Conservation (phyloP, 1,140 invertebrate species). For the Drosophila ambigua region DNA sequence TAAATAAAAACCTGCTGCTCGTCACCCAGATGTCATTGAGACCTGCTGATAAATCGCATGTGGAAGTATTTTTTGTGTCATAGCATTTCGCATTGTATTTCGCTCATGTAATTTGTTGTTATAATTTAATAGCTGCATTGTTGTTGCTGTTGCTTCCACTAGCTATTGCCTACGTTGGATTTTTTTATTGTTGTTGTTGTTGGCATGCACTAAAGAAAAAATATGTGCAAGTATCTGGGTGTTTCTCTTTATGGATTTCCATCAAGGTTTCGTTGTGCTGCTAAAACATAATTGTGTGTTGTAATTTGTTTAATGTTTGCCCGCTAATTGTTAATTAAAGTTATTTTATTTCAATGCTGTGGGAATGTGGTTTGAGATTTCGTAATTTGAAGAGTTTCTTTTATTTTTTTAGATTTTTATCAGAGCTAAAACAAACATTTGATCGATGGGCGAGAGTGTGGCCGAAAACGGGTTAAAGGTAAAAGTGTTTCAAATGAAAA, state of each 20-base stretch:
- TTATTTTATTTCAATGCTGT: constrained; percentile 17
- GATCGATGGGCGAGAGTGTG: background rate
- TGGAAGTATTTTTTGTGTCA: constrained; percentile 41
- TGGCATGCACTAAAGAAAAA: background rate
- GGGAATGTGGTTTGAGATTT: background rate
- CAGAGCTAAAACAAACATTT: background rate
- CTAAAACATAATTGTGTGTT: constrained; percentile 22
- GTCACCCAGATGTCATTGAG: constrained; percentile 39
- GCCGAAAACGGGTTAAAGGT: constrained; percentile 14
- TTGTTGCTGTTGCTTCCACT: constrained; percentile 6
- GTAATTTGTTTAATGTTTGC: constrained; percentile 22
- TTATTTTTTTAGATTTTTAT: background rate
- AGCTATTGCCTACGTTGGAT: background rate
- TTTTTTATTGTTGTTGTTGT: background rate
- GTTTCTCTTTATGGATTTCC: background rate
- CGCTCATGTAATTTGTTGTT: constrained; percentile 36
- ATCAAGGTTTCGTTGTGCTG: constrained; percentile 19
- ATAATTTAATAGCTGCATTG: constrained; percentile 30
- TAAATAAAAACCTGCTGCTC: constrained; percentile 27
- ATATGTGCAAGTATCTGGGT: background rate
- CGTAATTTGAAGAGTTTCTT: background rate
- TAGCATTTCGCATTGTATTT: constrained; percentile 21
- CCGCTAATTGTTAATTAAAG: constrained; percentile 25
- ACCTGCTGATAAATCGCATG: constrained; percentile 54
- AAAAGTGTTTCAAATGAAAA: constrained; percentile 13